Evolutionary conservation across 2,797 vertebrate species (phyloP).

Genomic region (Liparis tanakae): DNA sequence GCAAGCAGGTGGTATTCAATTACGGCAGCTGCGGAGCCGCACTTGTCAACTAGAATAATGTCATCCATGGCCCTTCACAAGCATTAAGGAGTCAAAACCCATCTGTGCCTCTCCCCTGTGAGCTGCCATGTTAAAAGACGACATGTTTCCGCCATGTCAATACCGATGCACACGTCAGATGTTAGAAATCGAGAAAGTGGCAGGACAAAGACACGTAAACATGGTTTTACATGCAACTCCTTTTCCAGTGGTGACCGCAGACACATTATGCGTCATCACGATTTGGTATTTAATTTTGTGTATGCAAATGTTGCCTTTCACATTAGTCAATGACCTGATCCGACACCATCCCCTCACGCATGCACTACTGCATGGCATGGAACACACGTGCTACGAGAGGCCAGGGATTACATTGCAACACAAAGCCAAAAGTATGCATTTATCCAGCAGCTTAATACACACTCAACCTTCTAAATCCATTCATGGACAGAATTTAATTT

Average conservation of each 20-base stretch:
- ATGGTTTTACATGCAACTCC: background rate
- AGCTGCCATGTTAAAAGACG: constrained; percentile 71
- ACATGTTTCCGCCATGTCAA: constrained; percentile 60
- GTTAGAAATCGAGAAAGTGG: constrained; percentile 33
- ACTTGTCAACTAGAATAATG: constrained; percentile 71
- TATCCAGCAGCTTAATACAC: constrained; percentile 38
- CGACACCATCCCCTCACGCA: background rate
- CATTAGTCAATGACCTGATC: background rate
- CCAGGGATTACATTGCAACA: background rate
- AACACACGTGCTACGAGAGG: background rate
- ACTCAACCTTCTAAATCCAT: constrained; percentile 71
- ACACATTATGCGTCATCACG: background rate
- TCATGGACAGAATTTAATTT: constrained; percentile 68
- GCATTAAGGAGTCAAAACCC: constrained; percentile 66
- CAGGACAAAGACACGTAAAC: constrained; percentile 10
- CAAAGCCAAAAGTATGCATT: constrained; percentile 19
- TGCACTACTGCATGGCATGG: constrained; percentile 6
- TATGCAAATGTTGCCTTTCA: constrained; percentile 4
- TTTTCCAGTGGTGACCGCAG: background rate
- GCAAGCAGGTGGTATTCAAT: constrained; percentile 46
- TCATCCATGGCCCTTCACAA: constrained; percentile 60
- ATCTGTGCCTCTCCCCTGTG: constrained; percentile 61
- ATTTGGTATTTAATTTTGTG: constrained; percentile 8
- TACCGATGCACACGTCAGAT: constrained; percentile 37
- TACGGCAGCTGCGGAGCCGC: constrained; percentile 49